Base-by-base conservation (phyloP, 1,140 invertebrate genomes). In the Drosophila ambigua region DNA sequence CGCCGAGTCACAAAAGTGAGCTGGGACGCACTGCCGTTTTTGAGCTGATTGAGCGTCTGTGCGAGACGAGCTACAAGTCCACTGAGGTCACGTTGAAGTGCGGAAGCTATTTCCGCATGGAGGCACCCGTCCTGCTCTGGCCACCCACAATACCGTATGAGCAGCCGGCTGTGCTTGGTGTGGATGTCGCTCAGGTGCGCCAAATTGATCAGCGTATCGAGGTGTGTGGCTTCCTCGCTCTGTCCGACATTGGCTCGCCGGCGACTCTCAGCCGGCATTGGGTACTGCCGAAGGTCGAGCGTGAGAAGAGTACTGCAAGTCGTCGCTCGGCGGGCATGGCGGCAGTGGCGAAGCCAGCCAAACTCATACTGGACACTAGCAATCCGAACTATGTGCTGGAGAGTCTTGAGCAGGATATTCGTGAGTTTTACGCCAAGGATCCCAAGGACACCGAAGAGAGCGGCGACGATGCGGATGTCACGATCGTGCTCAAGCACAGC, bases 251-350 rank as follows among this genome's bases (percentile, higher is more conserved):
- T 26, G 97, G 97, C n/a, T 98, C 97, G 76, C 98, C 98, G n/a
- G 97, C 97, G 75, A 96, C 97, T 4, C 93, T 98, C 61, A 98
- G 97, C 49, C 94, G 97, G 26, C 98, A 99, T 93, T 93, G 99
- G 49, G 94, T 99, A 8, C 93, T 99, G 63, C 97, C 98, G 1
- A 94, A 94, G 73, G 73, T 92, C n/a, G 91, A 92, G 24, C 72
- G 79, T 0, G 90, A 92, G 28, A 92, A 91, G 46, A 61, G 20
- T 20, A 20, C 20, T 20, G 1, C 44, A 1, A 76, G 60, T 51
- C 69, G 90, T 15, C 55, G 90, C 5, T 85, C 90, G 0, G 71
- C 74, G 9, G 62, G 65, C 0, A 2, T 64, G 41, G n/a, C 49
- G 0, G 13, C 54, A 5, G 65, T 54, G 2, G 45, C 75, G 1